These are phyloP conservation scores for Ophiodon elongatus DNA, from an alignment of 2,113 vertebrate genomes.

Conservation along the genomic window DNA sequence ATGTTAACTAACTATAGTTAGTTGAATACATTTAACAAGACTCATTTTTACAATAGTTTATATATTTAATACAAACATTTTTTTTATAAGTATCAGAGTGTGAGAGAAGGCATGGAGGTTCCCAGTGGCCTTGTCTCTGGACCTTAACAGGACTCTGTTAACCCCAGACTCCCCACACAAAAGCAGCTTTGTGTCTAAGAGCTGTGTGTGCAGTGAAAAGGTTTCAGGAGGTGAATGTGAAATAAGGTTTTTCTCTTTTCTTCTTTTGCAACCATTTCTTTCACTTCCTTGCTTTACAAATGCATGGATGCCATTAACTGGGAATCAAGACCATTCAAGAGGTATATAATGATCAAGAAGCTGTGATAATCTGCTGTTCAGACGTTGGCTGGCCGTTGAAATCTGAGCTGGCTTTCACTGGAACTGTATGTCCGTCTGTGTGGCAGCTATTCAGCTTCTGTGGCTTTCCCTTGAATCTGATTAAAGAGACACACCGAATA, in stretches of 20 bases:
- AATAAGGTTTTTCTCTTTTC: constrained; percentile 73
- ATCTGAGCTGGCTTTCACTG: constrained; percentile 59
- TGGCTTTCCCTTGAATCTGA: constrained; percentile 58
- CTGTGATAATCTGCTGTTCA: constrained; percentile 73
- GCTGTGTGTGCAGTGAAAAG: constrained; percentile 69
- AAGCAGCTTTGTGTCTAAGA: constrained; percentile 71
- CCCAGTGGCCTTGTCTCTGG: constrained; percentile 49
- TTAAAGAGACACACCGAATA: constrained; percentile 29
- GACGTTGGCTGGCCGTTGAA: constrained; percentile 68
- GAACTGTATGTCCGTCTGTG: constrained; percentile 54
- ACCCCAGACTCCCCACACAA: constrained; percentile 69
- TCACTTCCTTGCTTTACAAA: constrained; percentile 74
- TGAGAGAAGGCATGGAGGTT: constrained; percentile 26
- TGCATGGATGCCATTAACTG: constrained; percentile 60
- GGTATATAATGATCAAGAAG: constrained; percentile 69
- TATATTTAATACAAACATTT: constrained; percentile 10
- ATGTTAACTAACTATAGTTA: not conserved
- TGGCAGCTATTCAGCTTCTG: constrained; percentile 59
- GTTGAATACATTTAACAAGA: not conserved
- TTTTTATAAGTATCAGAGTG: constrained; percentile 26
- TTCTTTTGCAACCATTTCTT: constrained; percentile 63
- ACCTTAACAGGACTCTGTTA: constrained; percentile 62
- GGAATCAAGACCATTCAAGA: constrained; percentile 68
- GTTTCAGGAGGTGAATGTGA: constrained; percentile 74
- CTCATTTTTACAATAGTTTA: not conserved